Evolutionary conservation across 1,140 invertebrate species (phyloP).

Genomic region (Subanguina moxae): DNA sequence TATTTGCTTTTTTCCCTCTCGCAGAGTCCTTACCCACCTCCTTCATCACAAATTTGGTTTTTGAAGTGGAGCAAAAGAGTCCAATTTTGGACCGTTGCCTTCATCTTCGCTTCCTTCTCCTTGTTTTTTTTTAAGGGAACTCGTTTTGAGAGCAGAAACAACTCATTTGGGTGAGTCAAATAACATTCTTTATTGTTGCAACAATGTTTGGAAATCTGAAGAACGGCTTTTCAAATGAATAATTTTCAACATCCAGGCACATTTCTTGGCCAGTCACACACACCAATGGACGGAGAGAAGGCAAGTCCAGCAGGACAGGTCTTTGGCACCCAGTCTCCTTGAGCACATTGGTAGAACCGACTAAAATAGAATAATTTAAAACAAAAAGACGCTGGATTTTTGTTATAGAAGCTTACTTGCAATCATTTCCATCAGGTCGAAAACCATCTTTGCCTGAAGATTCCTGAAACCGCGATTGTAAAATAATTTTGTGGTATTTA

Average conservation of each 20-base stretch:
- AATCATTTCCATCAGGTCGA: constrained; percentile 16
- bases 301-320: constrained; percentile 40
- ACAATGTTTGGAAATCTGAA: too few relatives aligned
- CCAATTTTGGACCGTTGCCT: background rate
- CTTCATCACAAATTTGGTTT: background rate
- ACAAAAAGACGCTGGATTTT: too few relatives aligned
- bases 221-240: too few relatives aligned
- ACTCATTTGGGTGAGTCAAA: background rate
- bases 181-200: background rate
- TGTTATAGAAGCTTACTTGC: constrained; percentile 3
- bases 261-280: constrained; percentile 50
- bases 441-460: constrained; percentile 12
- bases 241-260: constrained; percentile 34
- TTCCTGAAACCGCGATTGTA: too few relatives aligned
- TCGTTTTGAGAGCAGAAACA: background rate
- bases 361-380: background rate
- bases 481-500: too few relatives aligned
- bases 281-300: constrained; percentile 42
- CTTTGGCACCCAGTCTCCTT: constrained; percentile 36
- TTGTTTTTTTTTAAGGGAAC: background rate
- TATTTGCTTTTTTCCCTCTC: too few relatives aligned
- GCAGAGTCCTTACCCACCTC: too few relatives aligned
- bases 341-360: constrained; percentile 37
- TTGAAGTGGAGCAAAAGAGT: background rate
- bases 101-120: background rate